Conservation (phyloP, 2,888 invertebrate genomes). For the Luffia ferchaultella region DNA sequence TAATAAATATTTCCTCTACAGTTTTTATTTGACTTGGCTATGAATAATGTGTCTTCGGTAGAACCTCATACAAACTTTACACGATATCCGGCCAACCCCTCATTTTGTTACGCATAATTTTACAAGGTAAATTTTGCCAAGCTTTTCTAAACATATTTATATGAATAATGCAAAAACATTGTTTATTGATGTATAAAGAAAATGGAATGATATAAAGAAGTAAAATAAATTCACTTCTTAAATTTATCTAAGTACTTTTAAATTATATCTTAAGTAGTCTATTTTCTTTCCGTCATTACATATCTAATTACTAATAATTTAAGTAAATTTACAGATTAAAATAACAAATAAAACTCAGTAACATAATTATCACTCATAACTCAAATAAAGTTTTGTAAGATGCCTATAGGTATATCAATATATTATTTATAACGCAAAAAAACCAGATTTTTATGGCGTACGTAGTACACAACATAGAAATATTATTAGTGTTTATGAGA, state of each 20-base stretch:
- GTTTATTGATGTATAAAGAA: neutral
- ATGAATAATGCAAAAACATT: neutral
- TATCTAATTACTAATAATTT: no score
- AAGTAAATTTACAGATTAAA: no score
- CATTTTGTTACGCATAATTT: conserved; percentile 24
- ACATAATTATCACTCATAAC: no score
- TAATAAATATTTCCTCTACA: no score
- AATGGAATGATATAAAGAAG: neutral
- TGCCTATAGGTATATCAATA: no score
- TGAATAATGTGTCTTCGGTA: conserved; percentile 37
- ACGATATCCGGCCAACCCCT: conserved; percentile 9
- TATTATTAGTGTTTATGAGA: neutral
- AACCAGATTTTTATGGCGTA: no score
- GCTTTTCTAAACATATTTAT: neutral
- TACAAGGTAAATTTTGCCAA: neutral
- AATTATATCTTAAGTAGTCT: no score
- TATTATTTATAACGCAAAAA: no score
- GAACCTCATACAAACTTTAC: conserved; percentile 3
- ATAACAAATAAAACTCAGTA: no score
- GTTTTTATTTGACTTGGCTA: conserved; percentile 33
- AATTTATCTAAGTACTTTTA: no score
- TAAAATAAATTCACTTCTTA: neutral
- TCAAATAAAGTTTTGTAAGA: no score
- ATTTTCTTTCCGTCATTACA: no score
- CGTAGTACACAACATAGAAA: neutral